A percentile compares a stretch with the other conserved stretches of the same genome.
These are phyloP conservation scores for Lophius piscatorius DNA, from an alignment of 2,113 vertebrate species.

Conservation along the genomic window DNA sequence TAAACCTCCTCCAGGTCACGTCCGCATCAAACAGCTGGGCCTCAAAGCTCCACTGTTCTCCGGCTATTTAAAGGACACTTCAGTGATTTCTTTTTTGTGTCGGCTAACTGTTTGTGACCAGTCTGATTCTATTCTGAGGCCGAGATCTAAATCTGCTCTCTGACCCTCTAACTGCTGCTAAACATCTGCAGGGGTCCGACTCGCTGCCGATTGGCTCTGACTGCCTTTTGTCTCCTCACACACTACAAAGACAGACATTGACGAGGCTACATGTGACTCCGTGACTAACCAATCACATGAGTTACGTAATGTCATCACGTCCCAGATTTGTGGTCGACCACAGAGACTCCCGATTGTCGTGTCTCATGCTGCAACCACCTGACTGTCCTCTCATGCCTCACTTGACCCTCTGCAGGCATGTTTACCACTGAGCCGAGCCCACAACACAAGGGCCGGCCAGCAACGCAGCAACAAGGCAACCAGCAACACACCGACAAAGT, in stretches of 20 bases:
- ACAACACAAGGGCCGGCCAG: too few species aligned
- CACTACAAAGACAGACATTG: slow-evolving; percentile 29
- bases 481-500: too few species aligned
- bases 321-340: background rate
- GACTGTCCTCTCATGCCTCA: too few species aligned
- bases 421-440: too few species aligned
- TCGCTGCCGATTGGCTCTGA: too few species aligned
- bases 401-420: background rate
- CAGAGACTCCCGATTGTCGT: too few species aligned
- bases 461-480: too few species aligned
- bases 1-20: too few species aligned
- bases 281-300: slow-evolving; percentile 57
- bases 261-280: slow-evolving; percentile 44
- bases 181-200: slow-evolving; percentile 42
- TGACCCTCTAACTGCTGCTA: slow-evolving; percentile 6
- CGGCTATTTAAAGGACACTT: too few species aligned
- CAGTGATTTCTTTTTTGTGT: slow-evolving; percentile 3
- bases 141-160: background rate
- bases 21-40: too few species aligned
- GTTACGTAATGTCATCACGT: slow-evolving; percentile 28
- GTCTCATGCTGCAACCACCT: background rate
- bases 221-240: too few species aligned
- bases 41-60: too few species aligned
- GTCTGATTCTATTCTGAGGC: background rate
- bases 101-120: slow-evolving; percentile 5